Conservation (phyloP, 2,113 vertebrate genomes). For the Cathartes aura region DNA sequence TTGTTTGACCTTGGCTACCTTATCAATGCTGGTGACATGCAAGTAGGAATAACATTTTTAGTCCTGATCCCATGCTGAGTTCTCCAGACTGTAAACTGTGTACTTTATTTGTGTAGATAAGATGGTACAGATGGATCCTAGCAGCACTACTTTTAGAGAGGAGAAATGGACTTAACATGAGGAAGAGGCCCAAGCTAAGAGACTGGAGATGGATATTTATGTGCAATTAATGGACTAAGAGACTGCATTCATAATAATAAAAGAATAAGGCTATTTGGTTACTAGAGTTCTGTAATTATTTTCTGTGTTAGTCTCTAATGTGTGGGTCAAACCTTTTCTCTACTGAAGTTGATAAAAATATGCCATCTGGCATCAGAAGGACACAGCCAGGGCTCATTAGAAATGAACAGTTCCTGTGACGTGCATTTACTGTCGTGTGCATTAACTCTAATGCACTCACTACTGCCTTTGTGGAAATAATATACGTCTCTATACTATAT, state of each 20-base stretch:
- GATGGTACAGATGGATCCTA: not conserved
- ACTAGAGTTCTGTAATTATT: not conserved
- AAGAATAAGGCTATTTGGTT: not conserved
- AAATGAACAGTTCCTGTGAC: not conserved
- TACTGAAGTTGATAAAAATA: not conserved
- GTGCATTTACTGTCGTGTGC: not conserved
- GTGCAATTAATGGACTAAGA: not conserved
- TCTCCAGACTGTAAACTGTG: not conserved
- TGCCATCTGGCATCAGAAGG: not conserved
- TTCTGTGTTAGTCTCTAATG: not conserved
- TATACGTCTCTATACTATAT: not conserved
- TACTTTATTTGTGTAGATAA: not conserved
- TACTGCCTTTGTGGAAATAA: not conserved
- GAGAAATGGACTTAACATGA: not conserved
- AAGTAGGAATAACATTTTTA: not conserved
- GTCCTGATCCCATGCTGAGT: not conserved
- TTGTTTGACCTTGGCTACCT: not conserved
- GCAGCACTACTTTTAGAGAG: not conserved
- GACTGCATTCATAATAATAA: not conserved
- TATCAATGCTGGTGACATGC: not conserved
- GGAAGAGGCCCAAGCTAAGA: not conserved
- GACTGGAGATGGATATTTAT: not conserved
- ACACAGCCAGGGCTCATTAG: not conserved
- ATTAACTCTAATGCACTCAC: not conserved
- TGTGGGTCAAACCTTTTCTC: not conserved